Evolutionary conservation across 2,797 vertebrate genomes (phyloP).

Genomic region (Sebastiscus tertius): DNA sequence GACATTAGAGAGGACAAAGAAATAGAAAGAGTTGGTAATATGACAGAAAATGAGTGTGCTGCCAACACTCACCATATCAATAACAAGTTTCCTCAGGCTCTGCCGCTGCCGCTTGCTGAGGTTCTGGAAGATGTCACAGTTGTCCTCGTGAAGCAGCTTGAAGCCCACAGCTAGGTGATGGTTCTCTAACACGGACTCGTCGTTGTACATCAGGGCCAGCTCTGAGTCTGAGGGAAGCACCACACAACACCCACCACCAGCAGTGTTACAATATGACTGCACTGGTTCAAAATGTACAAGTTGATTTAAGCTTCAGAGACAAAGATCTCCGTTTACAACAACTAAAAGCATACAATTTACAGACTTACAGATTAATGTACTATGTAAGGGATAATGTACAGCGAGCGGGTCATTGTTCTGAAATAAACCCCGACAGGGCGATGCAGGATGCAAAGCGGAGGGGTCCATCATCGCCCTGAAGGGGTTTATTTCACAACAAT

Average conservation of each 20-base stretch:
- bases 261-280: background rate
- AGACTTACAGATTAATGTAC: background rate
- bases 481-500: no score
- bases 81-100: constrained; percentile 93
- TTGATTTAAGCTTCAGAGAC: background rate
- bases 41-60: background rate
- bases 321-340: background rate
- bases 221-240: constrained; percentile 88
- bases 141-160: constrained; percentile 94
- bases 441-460: no score
- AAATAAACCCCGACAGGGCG: no score
- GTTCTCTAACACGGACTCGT: constrained; percentile 95
- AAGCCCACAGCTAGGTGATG: constrained; percentile 96
- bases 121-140: constrained; percentile 97
- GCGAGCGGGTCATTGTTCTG: no score
- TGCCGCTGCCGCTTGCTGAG: constrained; percentile 92
- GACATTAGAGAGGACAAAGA: background rate
- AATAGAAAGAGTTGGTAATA: background rate
- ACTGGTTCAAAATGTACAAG: background rate
- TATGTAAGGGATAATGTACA: background rate
- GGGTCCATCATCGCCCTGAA: no score
- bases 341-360: background rate
- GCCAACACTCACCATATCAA: constrained; percentile 88
- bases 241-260: background rate
- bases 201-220: constrained; percentile 95